phyloP scores from a whole-genome alignment of 2,113 vertebrate genomes.

The Ameiurus melas region DNA sequence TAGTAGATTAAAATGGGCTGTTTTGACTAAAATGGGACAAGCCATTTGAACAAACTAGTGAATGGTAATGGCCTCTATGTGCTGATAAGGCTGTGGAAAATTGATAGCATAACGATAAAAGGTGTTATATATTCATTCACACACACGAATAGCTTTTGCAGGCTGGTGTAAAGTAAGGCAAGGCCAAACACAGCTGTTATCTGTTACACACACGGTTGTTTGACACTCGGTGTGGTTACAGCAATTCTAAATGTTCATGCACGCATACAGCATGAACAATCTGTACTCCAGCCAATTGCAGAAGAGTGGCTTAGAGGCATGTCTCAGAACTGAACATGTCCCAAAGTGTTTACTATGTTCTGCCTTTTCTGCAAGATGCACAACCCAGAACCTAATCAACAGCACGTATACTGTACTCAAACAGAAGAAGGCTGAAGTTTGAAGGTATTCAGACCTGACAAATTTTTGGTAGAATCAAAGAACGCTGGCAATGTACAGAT shows the following conservation, averaged over 20 bases:
- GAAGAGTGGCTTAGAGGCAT: background rate
- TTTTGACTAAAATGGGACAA: background rate
- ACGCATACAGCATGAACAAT: background rate
- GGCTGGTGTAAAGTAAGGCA: slow-evolving; percentile 8
- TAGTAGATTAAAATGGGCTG: background rate
- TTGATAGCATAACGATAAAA: slow-evolving; percentile 16
- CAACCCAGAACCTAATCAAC: background rate
- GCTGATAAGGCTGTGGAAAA: background rate
- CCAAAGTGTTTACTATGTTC: background rate
- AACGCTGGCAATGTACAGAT: background rate
- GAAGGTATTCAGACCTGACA: too few species aligned
- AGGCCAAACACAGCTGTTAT: background rate
- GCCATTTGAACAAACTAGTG: background rate
- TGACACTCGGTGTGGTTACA: slow-evolving; percentile 2
- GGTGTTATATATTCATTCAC: background rate
- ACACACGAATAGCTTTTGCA: background rate
- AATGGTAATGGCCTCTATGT: background rate
- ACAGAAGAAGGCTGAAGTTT: too few species aligned
- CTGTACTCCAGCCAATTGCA: background rate
- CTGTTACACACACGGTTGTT: background rate
- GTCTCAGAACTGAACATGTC: background rate
- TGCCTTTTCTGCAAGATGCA: background rate
- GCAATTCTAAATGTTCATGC: background rate
- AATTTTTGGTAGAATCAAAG: background rate
- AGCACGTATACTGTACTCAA: background rate